Conservation (phyloP, 2,113 vertebrate species). For the Hypanus sabinus region DNA sequence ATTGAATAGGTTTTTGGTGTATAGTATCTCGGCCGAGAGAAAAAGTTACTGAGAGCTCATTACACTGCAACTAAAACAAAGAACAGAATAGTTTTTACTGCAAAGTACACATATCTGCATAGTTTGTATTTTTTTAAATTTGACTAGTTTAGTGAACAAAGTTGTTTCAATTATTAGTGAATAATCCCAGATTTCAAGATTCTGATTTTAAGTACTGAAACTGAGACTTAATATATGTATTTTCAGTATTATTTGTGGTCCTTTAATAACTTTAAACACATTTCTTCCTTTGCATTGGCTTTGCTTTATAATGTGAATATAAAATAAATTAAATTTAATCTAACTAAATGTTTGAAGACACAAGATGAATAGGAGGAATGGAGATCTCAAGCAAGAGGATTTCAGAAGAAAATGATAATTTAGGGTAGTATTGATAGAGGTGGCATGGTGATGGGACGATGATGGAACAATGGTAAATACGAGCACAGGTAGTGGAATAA, state of each 20-base stretch:
- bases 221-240: not conserved
- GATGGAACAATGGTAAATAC: not conserved
- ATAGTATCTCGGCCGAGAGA: no score
- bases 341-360: not conserved
- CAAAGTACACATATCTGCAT: no score
- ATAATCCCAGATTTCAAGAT: not conserved
- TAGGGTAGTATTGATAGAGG: not conserved
- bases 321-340: not conserved
- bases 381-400: not conserved
- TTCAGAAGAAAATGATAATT: not conserved
- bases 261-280: not conserved
- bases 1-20: no score
- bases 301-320: not conserved
- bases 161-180: not conserved
- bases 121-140: not conserved
- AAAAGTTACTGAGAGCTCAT: no score
- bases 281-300: not conserved
- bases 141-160: not conserved
- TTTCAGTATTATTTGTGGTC: not conserved
- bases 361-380: not conserved
- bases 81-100: no score
- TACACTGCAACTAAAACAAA: no score
- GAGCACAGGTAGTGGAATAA: not conserved
- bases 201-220: not conserved
- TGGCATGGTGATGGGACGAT: not conserved